Conservation (phyloP, 2,797 vertebrate genomes). For the Crax fasciolata region DNA sequence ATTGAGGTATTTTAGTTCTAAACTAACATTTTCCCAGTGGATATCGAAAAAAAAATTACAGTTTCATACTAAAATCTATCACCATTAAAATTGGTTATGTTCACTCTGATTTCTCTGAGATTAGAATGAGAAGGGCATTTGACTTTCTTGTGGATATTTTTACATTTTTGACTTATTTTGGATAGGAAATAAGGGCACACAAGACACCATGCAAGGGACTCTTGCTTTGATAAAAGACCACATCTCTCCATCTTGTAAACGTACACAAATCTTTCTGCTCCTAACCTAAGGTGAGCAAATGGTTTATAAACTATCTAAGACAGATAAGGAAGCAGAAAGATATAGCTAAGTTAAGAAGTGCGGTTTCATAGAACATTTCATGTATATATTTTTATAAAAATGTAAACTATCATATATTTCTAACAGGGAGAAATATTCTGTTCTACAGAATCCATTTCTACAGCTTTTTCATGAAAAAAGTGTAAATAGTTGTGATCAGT, state of each 20-base stretch:
- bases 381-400: background rate
- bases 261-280: background rate
- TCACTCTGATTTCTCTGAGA: background rate
- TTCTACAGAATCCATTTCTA: background rate
- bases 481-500: background rate
- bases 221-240: background rate
- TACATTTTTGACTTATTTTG: background rate
- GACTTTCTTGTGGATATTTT: background rate
- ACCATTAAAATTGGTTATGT: background rate
- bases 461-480: background rate
- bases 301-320: background rate
- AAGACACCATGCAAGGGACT: background rate
- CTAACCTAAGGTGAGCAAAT: background rate
- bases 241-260: background rate
- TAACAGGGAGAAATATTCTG: background rate
- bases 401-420: background rate
- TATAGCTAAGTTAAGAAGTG: background rate
- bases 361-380: background rate
- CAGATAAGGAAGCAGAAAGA: background rate
- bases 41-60: background rate
- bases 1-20: background rate
- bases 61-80: background rate
- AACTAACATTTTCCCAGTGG: background rate
- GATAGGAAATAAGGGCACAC: too few species aligned
- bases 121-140: background rate